Conservation (phyloP, 2,113 vertebrate species). For the Indri indri region DNA sequence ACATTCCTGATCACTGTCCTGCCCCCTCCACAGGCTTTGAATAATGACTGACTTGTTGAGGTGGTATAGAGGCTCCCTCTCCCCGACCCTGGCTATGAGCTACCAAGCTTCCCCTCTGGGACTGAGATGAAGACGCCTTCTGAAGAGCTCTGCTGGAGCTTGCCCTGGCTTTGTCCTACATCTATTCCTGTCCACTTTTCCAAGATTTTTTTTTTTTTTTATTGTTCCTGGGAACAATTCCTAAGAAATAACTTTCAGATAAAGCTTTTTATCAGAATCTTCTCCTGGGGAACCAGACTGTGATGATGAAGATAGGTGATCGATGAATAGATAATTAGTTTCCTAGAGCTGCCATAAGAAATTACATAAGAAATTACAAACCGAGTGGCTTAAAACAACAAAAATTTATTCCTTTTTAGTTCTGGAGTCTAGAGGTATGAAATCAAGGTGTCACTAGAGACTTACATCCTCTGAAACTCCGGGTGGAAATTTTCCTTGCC, state of each 20-base stretch:
- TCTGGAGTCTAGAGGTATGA: not conserved
- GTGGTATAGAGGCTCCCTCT: not conserved
- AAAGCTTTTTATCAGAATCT: not conserved
- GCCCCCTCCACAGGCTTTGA: not conserved
- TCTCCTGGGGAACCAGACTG: not conserved
- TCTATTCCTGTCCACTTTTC: not conserved
- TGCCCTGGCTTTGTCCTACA: not conserved
- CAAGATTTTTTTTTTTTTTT: not conserved
- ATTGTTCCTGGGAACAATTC: not conserved
- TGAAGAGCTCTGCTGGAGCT: not conserved
- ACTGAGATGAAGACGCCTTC: not conserved
- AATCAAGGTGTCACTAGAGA: not conserved
- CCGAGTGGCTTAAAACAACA: not conserved
- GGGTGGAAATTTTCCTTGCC: not conserved
- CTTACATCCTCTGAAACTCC: not conserved
- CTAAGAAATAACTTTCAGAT: not conserved
- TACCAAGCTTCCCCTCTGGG: not conserved
- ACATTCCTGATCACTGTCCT: not conserved
- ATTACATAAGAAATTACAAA: not conserved
- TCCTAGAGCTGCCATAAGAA: not conserved
- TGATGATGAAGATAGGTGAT: not conserved
- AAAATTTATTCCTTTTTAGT: not conserved
- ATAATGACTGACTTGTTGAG: not conserved
- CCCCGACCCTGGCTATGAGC: not conserved
- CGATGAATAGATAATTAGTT: not conserved